Evolutionary conservation across 2,888 invertebrate species (phyloP).

Genomic region (Aelia acuminata): DNA sequence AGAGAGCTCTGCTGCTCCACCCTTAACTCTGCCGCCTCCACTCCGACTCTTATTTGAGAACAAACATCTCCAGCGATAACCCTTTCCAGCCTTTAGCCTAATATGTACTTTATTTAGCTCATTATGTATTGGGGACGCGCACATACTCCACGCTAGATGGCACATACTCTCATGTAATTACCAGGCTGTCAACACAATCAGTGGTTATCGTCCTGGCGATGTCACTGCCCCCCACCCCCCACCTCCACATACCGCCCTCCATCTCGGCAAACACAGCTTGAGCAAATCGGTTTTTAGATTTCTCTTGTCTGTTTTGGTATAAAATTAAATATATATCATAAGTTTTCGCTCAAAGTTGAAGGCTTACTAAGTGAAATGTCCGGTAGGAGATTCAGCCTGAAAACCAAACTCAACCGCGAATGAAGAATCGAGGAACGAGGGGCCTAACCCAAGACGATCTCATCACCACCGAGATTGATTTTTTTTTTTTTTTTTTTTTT

Average conservation of each 20-base stretch:
- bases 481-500: too few species aligned
- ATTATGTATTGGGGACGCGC: constrained; percentile 57
- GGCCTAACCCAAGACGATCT: too few species aligned
- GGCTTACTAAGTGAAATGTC: too few species aligned
- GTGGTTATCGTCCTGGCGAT: constrained; percentile 25
- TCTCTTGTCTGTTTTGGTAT: background rate
- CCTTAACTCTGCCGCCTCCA: constrained; percentile 68
- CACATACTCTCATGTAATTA: constrained; percentile 47
- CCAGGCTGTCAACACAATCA: constrained; percentile 50
- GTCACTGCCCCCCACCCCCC: background rate
- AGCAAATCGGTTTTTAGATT: background rate
- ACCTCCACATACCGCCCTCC: too few species aligned
- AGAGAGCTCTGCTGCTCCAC: constrained; percentile 60
- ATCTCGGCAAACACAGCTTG: constrained; percentile 26
- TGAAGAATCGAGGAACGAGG: too few species aligned
- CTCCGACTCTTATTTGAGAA: constrained; percentile 64
- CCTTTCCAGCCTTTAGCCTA: constrained; percentile 60
- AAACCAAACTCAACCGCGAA: too few species aligned
- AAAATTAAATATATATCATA: background rate
- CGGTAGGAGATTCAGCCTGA: too few species aligned
- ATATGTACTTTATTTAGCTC: constrained; percentile 64
- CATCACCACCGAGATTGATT: too few species aligned
- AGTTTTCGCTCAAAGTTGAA: too few species aligned
- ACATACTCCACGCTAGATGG: background rate
- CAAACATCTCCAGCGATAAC: constrained; percentile 63